These are phyloP conservation scores for Diplosoma virens DNA, from an alignment of 23 tunicate species.

Conservation along the genomic window DNA sequence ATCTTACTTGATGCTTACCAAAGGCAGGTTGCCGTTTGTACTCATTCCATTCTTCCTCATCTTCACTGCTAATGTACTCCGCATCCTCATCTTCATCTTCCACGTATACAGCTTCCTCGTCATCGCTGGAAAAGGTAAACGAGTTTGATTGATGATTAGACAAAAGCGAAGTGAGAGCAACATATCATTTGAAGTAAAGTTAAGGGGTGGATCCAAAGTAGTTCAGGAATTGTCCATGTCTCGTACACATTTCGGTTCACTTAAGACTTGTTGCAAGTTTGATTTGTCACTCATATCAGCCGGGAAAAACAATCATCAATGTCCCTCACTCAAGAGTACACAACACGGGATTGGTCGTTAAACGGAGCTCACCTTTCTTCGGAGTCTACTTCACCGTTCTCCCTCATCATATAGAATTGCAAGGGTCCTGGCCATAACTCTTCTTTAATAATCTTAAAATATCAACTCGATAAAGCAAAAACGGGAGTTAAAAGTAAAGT, in stretches of 20 bases:
- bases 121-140: too few species aligned
- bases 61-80: slow-evolving; percentile 87
- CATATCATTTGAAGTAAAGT: too few species aligned
- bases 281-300: not conserved
- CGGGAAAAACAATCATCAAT: not conserved
- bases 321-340: not conserved
- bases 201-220: not conserved
- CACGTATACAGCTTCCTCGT: slow-evolving; percentile 52
- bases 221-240: not conserved
- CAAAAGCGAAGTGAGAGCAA: too few species aligned
- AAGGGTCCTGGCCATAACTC: slow-evolving; percentile 88
- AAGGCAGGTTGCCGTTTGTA: not conserved
- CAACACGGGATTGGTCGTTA: too few species aligned
- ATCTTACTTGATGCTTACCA: slow-evolving; percentile 21
- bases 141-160: too few species aligned
- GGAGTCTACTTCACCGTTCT: slow-evolving; percentile 30
- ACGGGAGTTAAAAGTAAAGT: too few species aligned
- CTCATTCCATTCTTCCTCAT: slow-evolving; percentile 44
- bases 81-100: slow-evolving; percentile 48
- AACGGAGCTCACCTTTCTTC: slow-evolving; percentile 70
- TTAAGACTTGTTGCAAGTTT: slow-evolving; percentile 19
- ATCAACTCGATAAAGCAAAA: too few species aligned
- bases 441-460: slow-evolving; percentile 70
- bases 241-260: not conserved
- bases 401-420: slow-evolving; percentile 43